Evolutionary conservation across 2,797 vertebrate genomes (phyloP).

Genomic region (Pygocentrus nattereri): DNA sequence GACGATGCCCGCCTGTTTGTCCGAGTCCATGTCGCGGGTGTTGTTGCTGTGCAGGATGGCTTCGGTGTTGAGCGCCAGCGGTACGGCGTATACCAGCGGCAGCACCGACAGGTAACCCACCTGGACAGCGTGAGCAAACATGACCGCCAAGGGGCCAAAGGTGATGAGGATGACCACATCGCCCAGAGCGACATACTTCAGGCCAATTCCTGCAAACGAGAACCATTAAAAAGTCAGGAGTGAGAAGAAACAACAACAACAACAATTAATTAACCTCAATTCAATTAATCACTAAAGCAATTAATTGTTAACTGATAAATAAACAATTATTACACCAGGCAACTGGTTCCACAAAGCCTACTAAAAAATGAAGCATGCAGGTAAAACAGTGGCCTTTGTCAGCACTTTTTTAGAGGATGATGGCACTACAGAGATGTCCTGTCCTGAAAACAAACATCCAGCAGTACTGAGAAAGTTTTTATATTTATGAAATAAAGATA

Average conservation of each 20-base stretch:
- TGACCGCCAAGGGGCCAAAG: constrained; percentile 94
- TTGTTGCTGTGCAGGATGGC: constrained; percentile 99
- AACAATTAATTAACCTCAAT: background rate
- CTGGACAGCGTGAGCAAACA: constrained; percentile 97
- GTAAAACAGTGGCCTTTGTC: too few species aligned
- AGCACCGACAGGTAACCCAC: constrained; percentile 92
- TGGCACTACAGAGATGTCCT: too few species aligned
- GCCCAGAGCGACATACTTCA: constrained; percentile 96
- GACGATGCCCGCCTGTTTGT: constrained; percentile 94
- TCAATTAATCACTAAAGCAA: background rate
- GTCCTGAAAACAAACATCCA: too few species aligned
- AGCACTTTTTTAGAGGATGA: too few species aligned
- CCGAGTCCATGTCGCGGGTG: constrained; percentile 96
- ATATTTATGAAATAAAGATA: too few species aligned
- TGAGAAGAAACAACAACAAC: background rate
- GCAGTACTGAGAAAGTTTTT: too few species aligned
- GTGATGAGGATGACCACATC: constrained; percentile 98
- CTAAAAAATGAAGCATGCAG: too few species aligned
- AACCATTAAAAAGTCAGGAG: constrained; percentile 16
- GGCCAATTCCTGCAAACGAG: constrained; percentile 87
- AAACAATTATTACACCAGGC: too few species aligned
- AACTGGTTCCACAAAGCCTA: too few species aligned
- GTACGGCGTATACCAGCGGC: constrained; percentile 92
- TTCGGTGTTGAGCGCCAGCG: constrained; percentile 94
- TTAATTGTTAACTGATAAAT: too few species aligned